Evolutionary conservation across 2,888 invertebrate genomes (phyloP), one percentile per base, ranked within the genome.

Genomic region (Polyommatus iphigenia): DNA sequence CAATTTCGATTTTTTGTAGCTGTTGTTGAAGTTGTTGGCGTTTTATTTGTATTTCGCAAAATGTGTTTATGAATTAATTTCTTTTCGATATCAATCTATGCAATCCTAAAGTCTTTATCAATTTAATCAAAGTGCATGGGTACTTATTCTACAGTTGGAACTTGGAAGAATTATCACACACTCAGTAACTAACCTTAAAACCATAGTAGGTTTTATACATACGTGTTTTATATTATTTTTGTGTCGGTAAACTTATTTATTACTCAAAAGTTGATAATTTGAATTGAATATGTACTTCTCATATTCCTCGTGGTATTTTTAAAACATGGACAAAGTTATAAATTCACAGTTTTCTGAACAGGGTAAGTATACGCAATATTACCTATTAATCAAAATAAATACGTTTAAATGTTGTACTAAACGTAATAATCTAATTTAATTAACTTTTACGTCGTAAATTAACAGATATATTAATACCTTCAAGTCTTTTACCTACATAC

Each of bases 301-400:
- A n/a, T 62, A 62, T 13, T 24, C 24, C 24, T 62, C 13, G 62
- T 24, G 13, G 24, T 62, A 67, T 67, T 20, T 67, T 29, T 67
- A 29, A 67, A 67, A 29, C 67, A 67, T 67, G 67, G 67, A 67
- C 67, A 67, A 29, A 29, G 67, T 67, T 67, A 67, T 32, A 29
- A 67, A 29, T 67, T 62, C 62, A 20, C 62, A 62, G n/a, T 29
- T 18, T 67, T 29, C 67, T 15, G 29, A 29, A 29, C 67, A 67
- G 67, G 67, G 67, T 67, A 67, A 67, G 67, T 67, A 67, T 6
- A 67, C 15, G 13, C 29, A 67, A 5, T 20, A 32, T 15, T 15
- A 32, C 6, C 32, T 1, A 54, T 54, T 46, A 46, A 54, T 54
- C 13, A 46, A 46, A 46, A 46, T 46, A 13, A 46, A 54, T 15